Base-by-base conservation (phyloP, 2,888 invertebrate genomes). In the Pachydiplax longipennis region DNA sequence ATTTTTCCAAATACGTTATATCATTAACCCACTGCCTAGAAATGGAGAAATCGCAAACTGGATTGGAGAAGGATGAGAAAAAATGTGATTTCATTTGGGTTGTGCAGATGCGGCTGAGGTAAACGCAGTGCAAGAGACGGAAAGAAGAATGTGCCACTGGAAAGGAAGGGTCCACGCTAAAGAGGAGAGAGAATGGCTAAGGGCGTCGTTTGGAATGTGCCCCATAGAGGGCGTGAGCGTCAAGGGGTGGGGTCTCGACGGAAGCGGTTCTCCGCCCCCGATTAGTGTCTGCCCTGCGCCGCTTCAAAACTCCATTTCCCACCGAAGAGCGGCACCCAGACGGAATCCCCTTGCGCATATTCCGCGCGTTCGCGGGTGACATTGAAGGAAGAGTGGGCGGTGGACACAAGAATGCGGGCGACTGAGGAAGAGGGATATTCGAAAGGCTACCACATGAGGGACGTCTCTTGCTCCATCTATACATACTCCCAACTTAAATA, bases 181-280 rank as follows among this genome's bases (percentile, higher is more conserved):
- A n/a, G n/a, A 13, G 58, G 13, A 58, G 58, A 31, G 31, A 8
- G 31, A 13, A 15, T 31, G n/a, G 22, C 53, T 31, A 31, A 35
- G 61, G 87, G 87, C 87, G 87, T 65, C n/a, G 12, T 65, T 65
- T 65, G 87, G 61, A 87, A 87, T 87, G 61, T 87, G 65, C 65
- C 40, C 83, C 35, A 35, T 4, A 35, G 65, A 58, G 35, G 35
- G 58, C 18, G 35, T 53, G 35, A 13, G 58, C 18, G 35, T 53
- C 44, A 53, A 58, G 25, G 58, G 83, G 83, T 58, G 87, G 2
- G 61, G 37, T 61, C 61, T 61, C 13, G 61, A 31, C 31, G 87
- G 65, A 61, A 87, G 83, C 35, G 58, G 87, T 22, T 35, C 35
- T 58, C 53, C 83, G 83, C 83, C 83, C 83, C 61, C 87, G 87